phyloP scores from a whole-genome alignment of 2,888 invertebrate species.

The Epistrophe grossulariae region DNA sequence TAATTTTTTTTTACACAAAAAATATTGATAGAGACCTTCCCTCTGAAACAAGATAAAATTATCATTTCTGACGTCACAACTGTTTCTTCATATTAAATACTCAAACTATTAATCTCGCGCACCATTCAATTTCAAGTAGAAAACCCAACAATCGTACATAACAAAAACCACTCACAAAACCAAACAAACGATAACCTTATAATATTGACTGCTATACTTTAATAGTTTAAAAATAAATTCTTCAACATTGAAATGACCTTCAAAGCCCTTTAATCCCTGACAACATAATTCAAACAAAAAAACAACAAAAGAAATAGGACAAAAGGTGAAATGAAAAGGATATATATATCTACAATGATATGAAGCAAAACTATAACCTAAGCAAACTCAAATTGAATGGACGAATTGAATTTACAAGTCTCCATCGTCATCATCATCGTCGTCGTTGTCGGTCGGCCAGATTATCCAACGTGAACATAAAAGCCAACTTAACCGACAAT shows the following conservation, averaged over 20 bases:
- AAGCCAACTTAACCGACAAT: slow-evolving; percentile 29
- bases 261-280: slow-evolving; percentile 33
- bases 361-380: slow-evolving; percentile 19
- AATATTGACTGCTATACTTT: slow-evolving; percentile 37
- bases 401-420: slow-evolving; percentile 70
- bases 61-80: neutral
- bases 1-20: no score
- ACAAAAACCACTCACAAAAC: slow-evolving; percentile 23
- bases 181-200: slow-evolving; percentile 52
- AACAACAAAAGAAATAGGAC: slow-evolving; percentile 19
- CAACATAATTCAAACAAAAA: slow-evolving; percentile 19
- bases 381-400: slow-evolving; percentile 65
- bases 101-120: neutral
- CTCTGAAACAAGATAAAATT: no score
- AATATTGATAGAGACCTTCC: no score
- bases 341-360: neutral
- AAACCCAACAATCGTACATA: neutral
- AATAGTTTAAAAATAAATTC: slow-evolving; percentile 55
- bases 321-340: slow-evolving; percentile 31
- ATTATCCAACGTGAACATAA: slow-evolving; percentile 58
- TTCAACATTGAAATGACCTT: slow-evolving; percentile 63
- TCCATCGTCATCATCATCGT: slow-evolving; percentile 8
- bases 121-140: neutral
- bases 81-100: neutral
- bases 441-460: slow-evolving; percentile 28